Conservation (phyloP, 2,888 invertebrate genomes). For the Gastrophysa polygoni region DNA sequence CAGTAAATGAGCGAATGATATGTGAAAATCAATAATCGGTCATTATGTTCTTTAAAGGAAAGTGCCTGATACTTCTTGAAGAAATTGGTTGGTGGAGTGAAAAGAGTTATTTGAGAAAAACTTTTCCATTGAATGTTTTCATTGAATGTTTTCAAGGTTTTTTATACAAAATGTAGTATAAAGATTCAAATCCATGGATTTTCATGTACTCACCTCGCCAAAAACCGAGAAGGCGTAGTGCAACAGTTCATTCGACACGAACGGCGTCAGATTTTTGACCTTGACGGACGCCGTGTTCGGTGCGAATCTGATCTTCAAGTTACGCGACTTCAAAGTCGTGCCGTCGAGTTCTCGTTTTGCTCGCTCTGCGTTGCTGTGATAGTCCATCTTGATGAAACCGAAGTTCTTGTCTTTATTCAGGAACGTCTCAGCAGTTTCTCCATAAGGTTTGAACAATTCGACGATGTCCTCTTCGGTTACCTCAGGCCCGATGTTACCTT, state of each 20-base stretch:
- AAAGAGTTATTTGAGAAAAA: too few species aligned
- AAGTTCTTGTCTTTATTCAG: constrained; percentile 95
- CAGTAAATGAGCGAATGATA: too few species aligned
- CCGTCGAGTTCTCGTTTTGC: constrained; percentile 96
- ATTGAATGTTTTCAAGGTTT: too few species aligned
- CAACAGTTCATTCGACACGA: constrained; percentile 93
- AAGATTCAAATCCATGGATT: too few species aligned
- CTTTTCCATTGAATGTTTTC: too few species aligned
- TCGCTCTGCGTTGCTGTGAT: constrained; percentile 88
- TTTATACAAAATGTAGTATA: too few species aligned
- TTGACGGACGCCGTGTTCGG: constrained; percentile 92
- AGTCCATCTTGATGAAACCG: constrained; percentile 94
- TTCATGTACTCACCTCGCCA: constrained; percentile 74
- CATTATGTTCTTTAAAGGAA: too few species aligned
- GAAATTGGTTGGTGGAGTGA: too few species aligned
- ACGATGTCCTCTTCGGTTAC: constrained; percentile 88
- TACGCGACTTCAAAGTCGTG: constrained; percentile 79
- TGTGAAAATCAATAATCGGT: too few species aligned
- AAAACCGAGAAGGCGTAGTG: constrained; percentile 88
- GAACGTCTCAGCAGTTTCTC: constrained; percentile 91
- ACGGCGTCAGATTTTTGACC: constrained; percentile 90
- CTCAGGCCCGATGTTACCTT: constrained; percentile 86
- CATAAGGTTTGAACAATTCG: constrained; percentile 83
- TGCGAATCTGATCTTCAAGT: constrained; percentile 91
- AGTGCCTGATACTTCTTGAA: too few species aligned